Evolutionary conservation across 2,113 vertebrate genomes (phyloP).

Genomic region (Connochaetes taurinus): DNA sequence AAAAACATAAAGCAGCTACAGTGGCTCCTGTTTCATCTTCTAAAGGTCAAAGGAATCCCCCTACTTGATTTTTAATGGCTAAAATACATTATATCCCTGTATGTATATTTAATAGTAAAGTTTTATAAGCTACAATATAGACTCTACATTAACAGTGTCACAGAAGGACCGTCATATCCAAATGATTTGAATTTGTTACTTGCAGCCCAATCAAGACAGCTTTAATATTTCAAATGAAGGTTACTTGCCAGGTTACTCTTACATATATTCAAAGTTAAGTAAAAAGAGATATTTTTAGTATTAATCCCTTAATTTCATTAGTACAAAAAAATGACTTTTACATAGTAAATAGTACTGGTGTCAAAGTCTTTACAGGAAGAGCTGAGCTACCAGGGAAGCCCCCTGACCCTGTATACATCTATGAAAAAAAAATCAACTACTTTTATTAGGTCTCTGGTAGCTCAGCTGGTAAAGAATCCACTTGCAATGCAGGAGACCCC

Average conservation of each 20-base stretch:
- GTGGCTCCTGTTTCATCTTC: background rate
- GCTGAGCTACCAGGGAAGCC: background rate
- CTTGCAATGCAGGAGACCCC: background rate
- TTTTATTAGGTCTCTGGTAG: background rate
- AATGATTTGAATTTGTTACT: background rate
- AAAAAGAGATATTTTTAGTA: background rate
- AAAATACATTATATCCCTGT: background rate
- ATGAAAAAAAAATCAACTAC: background rate
- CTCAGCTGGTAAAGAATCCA: background rate
- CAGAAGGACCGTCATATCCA: background rate
- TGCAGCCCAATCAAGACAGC: background rate
- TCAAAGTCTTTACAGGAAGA: slow-evolving; percentile 6
- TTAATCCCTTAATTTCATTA: slow-evolving; percentile 31
- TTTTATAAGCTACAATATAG: background rate
- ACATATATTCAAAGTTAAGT: background rate
- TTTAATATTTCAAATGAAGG: slow-evolving; percentile 20
- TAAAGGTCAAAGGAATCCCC: background rate
- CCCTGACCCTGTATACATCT: background rate
- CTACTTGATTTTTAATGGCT: background rate
- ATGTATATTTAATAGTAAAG: slow-evolving; percentile 13
- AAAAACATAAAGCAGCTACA: slow-evolving; percentile 28
- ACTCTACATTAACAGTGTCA: background rate
- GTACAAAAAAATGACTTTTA: slow-evolving; percentile 4
- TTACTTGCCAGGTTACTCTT: slow-evolving; percentile 6
- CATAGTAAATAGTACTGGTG: slow-evolving; percentile 1